Base-by-base conservation (phyloP, 2,797 vertebrate species). In the Pangasius macronema region DNA sequence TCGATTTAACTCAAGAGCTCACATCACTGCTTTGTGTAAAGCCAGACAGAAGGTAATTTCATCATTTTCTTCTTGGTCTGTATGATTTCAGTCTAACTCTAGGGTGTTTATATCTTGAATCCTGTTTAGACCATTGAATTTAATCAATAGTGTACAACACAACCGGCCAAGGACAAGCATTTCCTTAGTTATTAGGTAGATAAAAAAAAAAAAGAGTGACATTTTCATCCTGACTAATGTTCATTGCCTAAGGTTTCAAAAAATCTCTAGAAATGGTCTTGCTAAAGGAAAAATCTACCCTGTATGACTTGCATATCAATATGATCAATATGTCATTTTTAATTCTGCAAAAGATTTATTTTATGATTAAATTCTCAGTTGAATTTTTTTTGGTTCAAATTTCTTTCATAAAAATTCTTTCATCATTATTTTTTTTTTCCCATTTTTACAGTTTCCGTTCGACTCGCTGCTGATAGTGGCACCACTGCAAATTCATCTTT, bases 71-170 rank as follows among this genome's bases (percentile, higher is more conserved):
- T 6, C 33, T 51, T 59, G 30, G n/a, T 16, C 14, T 3, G 14
- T 55, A 53, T 20, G n/a, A 79, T 16, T 42, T 82, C 3, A 57
- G 51, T 61, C 24, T 42, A 65, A 65, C 24, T 49, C 6, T 18
- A 22, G 1, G 39, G 42, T 82, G 27, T 30, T 82, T 67, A 22
- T 51, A 67, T 30, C 16, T 13, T 30, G 42, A 82, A 82, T 67
- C 42, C 61, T 83, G n/a, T 83, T 67, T 82, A 49, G 42, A 30
- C 42, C n/a, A 82, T 11, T 67, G 42, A 46, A 82, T 67, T 65
- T 20, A 67, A 42, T 46, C 76, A 53, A 55, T 7, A 75, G n/a
- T 13, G n/a, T 49, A 75, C 9, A 16, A 82, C 33, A 20, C 24
- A 63, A 46, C 14, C 46, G 24, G 8, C 42, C 27, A 46, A 46